Base-by-base conservation (phyloP, 2,113 vertebrate species). In the rabbit (Oryctolagus cuniculus) region DNA sequence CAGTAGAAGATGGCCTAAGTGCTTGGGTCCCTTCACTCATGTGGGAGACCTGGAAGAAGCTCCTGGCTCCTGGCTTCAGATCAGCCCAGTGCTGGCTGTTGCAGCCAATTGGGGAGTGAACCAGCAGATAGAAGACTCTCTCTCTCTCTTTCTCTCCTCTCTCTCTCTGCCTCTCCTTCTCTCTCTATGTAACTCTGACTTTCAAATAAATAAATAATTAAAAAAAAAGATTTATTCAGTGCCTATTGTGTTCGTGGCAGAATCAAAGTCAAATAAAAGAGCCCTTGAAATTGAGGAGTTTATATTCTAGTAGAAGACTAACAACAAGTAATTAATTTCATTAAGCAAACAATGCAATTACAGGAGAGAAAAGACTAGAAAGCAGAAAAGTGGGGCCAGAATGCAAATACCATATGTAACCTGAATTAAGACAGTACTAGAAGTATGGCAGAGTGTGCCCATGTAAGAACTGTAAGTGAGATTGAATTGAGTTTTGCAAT, bases 291-390 rank as follows among this genome's bases (percentile, higher is more conserved):
- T 1, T 31, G 24, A 66, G 38, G 27, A 29, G 10, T 67, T 55
- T 74, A 0, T 29, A 55, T 67, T 78, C 25, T 67, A 66, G n/a
- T 55, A 77, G n/a, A 27, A 81, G 8, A 61, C 27, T 16, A 22
- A 63, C 10, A 79, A 17, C 55, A 58, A 58, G 11, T 58, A 58
- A 58, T 58, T 58, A 19, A 58, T 58, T 58, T 15, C 55, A 58
- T 75, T 89, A 70, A 70, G 70, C 12, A 75, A 31, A 77, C 24
- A 81, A 15, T 67, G 22, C 49, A 92, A 92, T 83, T 79, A 79
- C 49, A 87, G 29, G 12, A 73, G 63, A 61, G 67, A 83, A 78
- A 90, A 83, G 17, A 0, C 4, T 67, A 6, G 73, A n/a, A 78
- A 7, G 2, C 24, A 85, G 17, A 34, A 21, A 92, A 16, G 13